phyloP scores from a whole-genome alignment of 2,888 invertebrate genomes.

The Plagiodera versicolora region DNA sequence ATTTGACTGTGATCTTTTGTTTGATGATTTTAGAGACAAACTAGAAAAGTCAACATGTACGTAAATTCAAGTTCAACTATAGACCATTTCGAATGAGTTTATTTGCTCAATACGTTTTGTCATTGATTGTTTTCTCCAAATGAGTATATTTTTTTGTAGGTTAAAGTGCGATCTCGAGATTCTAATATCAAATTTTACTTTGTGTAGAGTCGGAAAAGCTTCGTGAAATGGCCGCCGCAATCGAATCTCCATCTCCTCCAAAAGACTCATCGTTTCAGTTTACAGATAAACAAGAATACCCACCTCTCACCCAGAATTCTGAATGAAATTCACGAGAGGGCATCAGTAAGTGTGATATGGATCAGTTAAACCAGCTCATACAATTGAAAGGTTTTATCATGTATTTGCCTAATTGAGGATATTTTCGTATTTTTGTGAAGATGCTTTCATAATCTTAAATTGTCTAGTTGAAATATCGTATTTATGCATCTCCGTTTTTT shows the following conservation, averaged over 20 bases:
- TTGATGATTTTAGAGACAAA: no score
- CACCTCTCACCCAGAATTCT: constrained; percentile 70
- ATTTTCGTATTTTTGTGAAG: no score
- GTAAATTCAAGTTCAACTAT: no score
- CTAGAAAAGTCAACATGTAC: no score
- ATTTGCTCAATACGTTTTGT: no score
- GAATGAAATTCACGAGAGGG: constrained; percentile 51
- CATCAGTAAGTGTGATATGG: constrained; percentile 17
- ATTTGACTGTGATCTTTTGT: no score
- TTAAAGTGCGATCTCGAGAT: background rate
- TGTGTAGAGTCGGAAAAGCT: constrained; percentile 71
- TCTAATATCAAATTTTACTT: constrained; percentile 6
- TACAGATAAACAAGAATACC: constrained; percentile 82
- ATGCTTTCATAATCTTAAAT: no score
- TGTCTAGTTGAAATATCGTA: no score
- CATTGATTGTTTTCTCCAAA: no score
- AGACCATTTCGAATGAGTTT: no score
- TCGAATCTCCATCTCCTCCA: constrained; percentile 71
- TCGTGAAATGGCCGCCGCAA: constrained; percentile 72
- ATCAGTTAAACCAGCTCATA: constrained; percentile 39
- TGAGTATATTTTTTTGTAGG: no score
- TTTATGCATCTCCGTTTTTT: no score
- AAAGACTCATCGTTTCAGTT: constrained; percentile 72
- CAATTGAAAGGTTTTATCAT: constrained; percentile 49
- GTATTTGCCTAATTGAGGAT: constrained; percentile 49